phyloP scores from a whole-genome alignment of 2,888 invertebrate genomes.

The Napeogenes sylphis region DNA sequence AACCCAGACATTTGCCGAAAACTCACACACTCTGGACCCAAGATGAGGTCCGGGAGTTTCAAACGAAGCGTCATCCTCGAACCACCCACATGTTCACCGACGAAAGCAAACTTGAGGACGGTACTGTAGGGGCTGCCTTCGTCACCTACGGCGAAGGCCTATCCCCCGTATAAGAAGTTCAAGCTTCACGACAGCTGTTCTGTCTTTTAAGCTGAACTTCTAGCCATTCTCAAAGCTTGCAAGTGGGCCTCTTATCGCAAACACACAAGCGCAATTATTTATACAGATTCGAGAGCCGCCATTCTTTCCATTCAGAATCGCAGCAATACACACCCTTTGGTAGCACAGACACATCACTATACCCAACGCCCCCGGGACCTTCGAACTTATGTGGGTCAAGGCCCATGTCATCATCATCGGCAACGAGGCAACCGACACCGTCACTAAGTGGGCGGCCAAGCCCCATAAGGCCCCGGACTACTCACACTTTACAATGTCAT shows the following conservation, averaged over 20 bases:
- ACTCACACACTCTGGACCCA: too few relatives aligned
- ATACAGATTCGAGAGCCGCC: neutral
- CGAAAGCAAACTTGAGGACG: neutral
- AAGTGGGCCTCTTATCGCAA: neutral
- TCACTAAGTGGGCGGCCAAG: neutral
- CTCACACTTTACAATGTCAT: neutral
- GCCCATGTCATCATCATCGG: neutral
- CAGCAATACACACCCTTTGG: slow-evolving; percentile 6
- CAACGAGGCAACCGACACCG: neutral
- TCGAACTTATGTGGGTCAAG: slow-evolving; percentile 7
- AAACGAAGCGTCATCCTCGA: too few relatives aligned
- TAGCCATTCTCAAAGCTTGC: slow-evolving; percentile 23
- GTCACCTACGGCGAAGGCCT: neutral
- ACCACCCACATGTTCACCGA: neutral
- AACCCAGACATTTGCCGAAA: too few relatives aligned
- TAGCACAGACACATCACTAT: neutral
- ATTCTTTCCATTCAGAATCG: neutral
- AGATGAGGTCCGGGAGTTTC: too few relatives aligned
- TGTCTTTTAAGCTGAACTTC: slow-evolving; percentile 27
- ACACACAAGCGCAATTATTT: slow-evolving; percentile 11
- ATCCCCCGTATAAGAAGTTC: slow-evolving; percentile 12
- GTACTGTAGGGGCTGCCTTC: neutral
- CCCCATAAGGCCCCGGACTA: neutral
- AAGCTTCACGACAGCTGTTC: slow-evolving; percentile 28
- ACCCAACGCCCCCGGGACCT: neutral